Conservation (phyloP, 2,888 invertebrate species). For the Sycophila texana region DNA sequence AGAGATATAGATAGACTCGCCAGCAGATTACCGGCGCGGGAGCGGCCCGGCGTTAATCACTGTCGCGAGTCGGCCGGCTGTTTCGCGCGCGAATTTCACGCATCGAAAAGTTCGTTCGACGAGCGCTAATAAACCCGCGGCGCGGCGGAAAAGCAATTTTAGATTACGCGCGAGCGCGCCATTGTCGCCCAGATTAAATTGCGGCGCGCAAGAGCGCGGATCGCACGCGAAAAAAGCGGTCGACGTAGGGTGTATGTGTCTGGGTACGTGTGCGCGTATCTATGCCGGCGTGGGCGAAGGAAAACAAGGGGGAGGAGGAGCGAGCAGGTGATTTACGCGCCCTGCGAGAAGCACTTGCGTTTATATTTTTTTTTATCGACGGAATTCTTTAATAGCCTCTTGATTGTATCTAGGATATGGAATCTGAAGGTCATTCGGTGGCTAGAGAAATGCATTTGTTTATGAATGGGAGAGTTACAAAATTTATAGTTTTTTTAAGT, state of each 20-base stretch:
- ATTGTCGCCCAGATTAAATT: conserved; percentile 64
- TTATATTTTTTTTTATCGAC: no score
- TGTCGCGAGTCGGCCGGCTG: conserved; percentile 41
- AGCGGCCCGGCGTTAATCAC: conserved; percentile 49
- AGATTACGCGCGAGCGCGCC: conserved; percentile 58
- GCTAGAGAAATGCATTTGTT: no score
- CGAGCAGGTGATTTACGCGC: not conserved
- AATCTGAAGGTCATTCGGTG: no score
- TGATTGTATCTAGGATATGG: no score
- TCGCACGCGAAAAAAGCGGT: not conserved
- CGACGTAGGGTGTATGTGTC: not conserved
- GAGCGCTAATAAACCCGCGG: conserved; percentile 39
- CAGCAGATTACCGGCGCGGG: not conserved
- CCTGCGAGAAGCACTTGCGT: not conserved
- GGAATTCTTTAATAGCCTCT: no score
- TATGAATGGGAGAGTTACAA: no score
- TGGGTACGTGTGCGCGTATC: not conserved
- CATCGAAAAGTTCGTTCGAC: conserved; percentile 51
- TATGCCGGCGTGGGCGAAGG: not conserved
- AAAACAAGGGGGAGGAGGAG: not conserved
- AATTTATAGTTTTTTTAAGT: no score
- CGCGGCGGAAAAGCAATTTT: conserved; percentile 60
- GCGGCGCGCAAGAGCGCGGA: conserved; percentile 28
- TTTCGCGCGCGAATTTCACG: conserved; percentile 56
- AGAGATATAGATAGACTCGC: not conserved